Evolutionary conservation across 2,113 vertebrate genomes (phyloP).

Genomic region (Cisticola juncidis): DNA sequence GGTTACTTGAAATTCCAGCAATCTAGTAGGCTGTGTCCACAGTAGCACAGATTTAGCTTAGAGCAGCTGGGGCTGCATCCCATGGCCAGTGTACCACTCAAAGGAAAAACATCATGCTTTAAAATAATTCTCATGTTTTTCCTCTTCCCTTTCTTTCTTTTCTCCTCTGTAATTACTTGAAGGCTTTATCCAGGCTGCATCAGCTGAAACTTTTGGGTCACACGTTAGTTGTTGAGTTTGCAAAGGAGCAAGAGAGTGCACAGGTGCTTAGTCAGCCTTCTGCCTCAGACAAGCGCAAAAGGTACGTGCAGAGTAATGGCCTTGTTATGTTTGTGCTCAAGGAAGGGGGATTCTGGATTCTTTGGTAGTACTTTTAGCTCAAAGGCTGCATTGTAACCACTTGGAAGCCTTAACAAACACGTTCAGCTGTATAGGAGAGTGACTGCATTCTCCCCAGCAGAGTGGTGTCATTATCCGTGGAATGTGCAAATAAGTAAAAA

Average conservation of each 20-base stretch:
- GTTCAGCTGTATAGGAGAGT: not conserved
- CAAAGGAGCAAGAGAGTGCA: constrained; percentile 83
- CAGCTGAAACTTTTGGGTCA: constrained; percentile 89
- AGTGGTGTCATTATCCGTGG: not conserved
- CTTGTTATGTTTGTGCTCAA: not conserved
- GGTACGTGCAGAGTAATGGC: constrained; percentile 57
- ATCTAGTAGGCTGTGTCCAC: not conserved
- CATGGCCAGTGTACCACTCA: not conserved
- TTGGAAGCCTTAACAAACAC: not conserved
- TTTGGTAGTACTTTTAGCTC: not conserved
- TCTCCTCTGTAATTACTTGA: not conserved
- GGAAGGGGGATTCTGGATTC: not conserved
- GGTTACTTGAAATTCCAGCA: not conserved
- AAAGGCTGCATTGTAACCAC: not conserved
- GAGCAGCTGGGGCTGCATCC: not conserved
- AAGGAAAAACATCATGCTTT: not conserved
- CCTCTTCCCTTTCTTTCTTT: not conserved
- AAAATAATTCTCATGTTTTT: not conserved
- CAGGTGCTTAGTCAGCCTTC: constrained; percentile 81
- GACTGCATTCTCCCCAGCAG: not conserved
- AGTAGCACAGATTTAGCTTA: not conserved
- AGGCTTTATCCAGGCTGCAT: constrained; percentile 91
- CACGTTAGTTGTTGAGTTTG: constrained; percentile 91
- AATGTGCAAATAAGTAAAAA: not conserved
- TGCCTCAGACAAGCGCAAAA: constrained; percentile 75